Evolutionary conservation across 2,113 vertebrate genomes (phyloP).

Genomic region (Fukomys damarensis): DNA sequence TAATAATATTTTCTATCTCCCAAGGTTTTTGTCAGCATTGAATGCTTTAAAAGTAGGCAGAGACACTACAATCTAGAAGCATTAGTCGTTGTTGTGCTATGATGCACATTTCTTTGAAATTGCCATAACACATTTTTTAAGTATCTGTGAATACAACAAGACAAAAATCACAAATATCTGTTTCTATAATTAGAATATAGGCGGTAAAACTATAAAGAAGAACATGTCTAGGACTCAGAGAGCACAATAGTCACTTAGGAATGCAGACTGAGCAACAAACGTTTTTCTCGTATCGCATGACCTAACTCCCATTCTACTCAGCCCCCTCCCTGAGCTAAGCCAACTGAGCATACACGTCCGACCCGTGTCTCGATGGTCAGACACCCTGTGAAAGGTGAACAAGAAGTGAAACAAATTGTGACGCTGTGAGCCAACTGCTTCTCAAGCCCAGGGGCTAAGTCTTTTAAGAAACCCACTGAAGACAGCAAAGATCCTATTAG

Average conservation of each 20-base stretch:
- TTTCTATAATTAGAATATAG: background rate
- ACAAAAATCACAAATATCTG: background rate
- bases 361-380: background rate
- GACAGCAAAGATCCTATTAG: background rate
- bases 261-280: background rate
- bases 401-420: background rate
- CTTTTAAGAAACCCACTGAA: background rate
- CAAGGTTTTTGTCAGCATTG: background rate
- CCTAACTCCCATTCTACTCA: background rate
- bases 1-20: background rate
- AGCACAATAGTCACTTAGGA: background rate
- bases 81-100: background rate
- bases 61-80: background rate
- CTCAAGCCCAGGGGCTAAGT: background rate
- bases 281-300: too few species aligned
- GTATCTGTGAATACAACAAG: background rate
- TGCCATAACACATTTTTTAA: background rate
- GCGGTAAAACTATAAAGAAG: background rate
- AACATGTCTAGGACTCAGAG: background rate
- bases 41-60: background rate
- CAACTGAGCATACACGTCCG: background rate
- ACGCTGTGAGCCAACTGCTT: background rate
- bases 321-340: background rate
- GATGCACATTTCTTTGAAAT: background rate
- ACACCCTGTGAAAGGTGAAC: background rate